Evolutionary conservation across 1,140 invertebrate species (phyloP), one percentile per base, ranked within the genome.

Genomic region (Phymastichus coffea): DNA sequence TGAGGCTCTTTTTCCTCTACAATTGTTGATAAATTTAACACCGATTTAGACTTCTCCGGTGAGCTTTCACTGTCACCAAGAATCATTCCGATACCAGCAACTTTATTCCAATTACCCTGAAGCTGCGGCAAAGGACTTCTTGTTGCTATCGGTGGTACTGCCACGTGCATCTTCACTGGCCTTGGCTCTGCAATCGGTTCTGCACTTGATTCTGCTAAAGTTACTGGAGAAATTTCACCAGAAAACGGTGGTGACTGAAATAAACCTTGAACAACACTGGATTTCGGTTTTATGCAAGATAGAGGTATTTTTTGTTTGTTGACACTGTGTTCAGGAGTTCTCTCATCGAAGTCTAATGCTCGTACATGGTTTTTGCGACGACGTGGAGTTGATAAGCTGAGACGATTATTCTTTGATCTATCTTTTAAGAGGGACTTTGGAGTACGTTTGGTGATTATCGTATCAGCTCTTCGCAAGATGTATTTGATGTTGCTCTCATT

Each of bases 341-440:
- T n/a, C n/a, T n/a, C n/a, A 22, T 63, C 73, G 40, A 81, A 81
- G 35, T 80, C 75, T 0, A 81, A 52, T 0, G 73, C 74, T 19
- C 80, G 70, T 19, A 81, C 69, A 22, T 81, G 80, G 61, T 63
- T 73, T 17, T 65, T 76, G 1, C 70, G 67, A 6, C 73, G 63
- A 14, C 80, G 70, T 1, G 80, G 80, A 0, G 80, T 81, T 0
- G 79, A 80, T n/a, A 80, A 55, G 47, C 80, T 81, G 3, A 80
- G 57, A 47, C 78, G 62, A 40, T 77, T 68, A 46, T 77, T 77
- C 17, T 76, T 77, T 0, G 70, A 63, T 2, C 74, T 66, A 57
- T 70, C 73, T 54, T 72, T 74, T 22, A 75, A 37, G 7, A 80
- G 30, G 0, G 78, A 73, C 8, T 62, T 70, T 0, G 78, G 78